Evolutionary conservation across 2,888 invertebrate species (phyloP), one percentile per base, ranked within the genome.

Genomic region (Ectropis crepuscularia): DNA sequence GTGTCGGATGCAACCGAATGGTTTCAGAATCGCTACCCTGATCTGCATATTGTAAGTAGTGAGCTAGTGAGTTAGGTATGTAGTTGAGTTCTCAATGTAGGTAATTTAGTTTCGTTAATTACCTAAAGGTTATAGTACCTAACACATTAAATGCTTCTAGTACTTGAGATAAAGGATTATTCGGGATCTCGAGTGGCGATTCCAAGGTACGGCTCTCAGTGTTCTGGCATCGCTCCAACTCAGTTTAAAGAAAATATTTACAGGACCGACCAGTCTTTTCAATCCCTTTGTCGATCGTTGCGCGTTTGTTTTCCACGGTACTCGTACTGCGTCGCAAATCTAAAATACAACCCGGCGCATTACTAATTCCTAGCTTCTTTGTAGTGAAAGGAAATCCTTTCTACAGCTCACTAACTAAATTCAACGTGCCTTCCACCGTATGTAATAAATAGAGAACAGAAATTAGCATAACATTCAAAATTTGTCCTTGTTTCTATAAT

Each of bases 211-310:
- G 36, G 9, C 37, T 59, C 57, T 51, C 43, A 54, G 69, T 71
- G 69, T 66, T 71, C 80, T 87, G 87, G 87, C 82, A 57, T 36
- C 47, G 43, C 60, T 79, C 82, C 86, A 87, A 77, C 16, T 28
- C 37, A 68, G 72, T 76, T 80, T 77, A 76, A 80, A 81, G 77
- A 81, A 81, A 81, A 82, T 80, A 83, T 86, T 86, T 81, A 78
- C 77, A 76, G 74, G 74, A 75, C 16, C 16, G n/a, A 28, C 68
- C 66, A 68, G 68, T 72, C 72, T 72, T 70, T 69, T 58, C 55
- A 74, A 76, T 76, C 74, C 80, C 81, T 82, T 85, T 82, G 80
- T 82, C 71, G 65, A 72, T 70, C 70, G 69, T 72, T 67, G 72
- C 71, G 68, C 74, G 74, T 73, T 70, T 66, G 73, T 74, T 59